Percentiles rank a stretch among this genome's conserved stretches.
These are phyloP conservation scores for Chiloscyllium plagiosum DNA, from an alignment of 2,113 vertebrate species.

Conservation along the genomic window DNA sequence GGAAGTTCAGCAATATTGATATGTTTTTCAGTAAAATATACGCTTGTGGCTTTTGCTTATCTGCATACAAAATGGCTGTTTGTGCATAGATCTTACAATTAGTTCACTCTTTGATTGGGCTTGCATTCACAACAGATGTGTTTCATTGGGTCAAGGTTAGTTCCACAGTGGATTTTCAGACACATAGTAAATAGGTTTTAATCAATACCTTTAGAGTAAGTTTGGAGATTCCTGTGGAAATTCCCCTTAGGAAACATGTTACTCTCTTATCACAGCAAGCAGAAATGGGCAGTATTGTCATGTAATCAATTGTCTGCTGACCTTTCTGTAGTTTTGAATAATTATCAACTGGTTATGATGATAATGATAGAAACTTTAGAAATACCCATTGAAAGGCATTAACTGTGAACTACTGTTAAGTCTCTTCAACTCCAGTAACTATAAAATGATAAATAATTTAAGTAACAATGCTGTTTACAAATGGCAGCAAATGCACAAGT, in stretches of 20 bases:
- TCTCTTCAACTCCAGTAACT: neutral
- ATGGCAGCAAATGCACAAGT: neutral
- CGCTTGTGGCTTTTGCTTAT: neutral
- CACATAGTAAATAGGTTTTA: neutral
- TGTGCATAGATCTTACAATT: neutral
- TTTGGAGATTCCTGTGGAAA: neutral
- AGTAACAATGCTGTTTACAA: neutral
- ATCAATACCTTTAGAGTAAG: neutral
- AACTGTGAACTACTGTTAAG: neutral
- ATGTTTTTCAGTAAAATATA: neutral
- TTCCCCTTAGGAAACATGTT: neutral
- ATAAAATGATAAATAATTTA: neutral
- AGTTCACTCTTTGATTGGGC: neutral
- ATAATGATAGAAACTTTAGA: neutral
- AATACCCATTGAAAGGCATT: neutral
- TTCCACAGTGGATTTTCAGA: neutral
- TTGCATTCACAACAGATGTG: neutral
- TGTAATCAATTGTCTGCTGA: conserved; percentile 28
- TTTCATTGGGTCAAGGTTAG: conserved; percentile 22
- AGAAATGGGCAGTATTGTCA: conserved; percentile 19
- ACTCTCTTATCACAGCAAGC: conserved; percentile 20
- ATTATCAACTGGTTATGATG: neutral
- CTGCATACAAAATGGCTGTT: neutral
- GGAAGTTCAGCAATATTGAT: neutral
- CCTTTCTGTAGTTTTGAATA: neutral